Base-by-base conservation (phyloP, 2,888 invertebrate species). In the Melanostoma scalare region DNA sequence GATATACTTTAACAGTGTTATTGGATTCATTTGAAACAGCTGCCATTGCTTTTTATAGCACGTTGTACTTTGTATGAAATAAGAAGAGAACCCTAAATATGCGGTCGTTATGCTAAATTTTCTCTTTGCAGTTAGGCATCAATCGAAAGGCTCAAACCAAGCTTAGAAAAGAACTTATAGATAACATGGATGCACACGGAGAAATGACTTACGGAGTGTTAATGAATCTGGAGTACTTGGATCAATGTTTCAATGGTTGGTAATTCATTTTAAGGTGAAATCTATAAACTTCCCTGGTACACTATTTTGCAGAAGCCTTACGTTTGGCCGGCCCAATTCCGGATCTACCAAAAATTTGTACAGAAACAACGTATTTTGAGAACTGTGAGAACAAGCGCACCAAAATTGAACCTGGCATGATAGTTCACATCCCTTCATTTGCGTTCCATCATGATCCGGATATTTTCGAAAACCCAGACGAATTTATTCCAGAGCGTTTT, bases 11-110 rank as follows among this genome's bases (percentile, higher is more conserved):
- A 6, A 89, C 89, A 0, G 88, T 89, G 10, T 86, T 89, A 82
- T 10, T 90, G 30, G 90, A 90, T 86, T 91, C 90, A 0, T 89
- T 88, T 31, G 90, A 90, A 67, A 90, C 91, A 8, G 87, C 90
- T 0, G 89, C 87, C 3, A 79, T 87, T 2, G 86, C 88, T 0
- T 75, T 90, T 0, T 80, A 87, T 6, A 89, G 89, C 52, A 75
- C 82, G 2, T 60, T 87, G 35, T 85, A 82, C 55, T 84, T 85
- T 56, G 86, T 86, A 85, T 6, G 35, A 6, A 8, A n/a, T 38
- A n/a, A 0, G 3, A 8, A 6, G 2, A 0, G n/a, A 20, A 0
- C 6, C 2, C 6, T 8, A 40, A 10, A n/a, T 56, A 2, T 8
- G 2, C 35, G 10, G 30, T 6, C 1, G 31, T 58, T 50, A 6